Evolutionary conservation across 2,888 invertebrate species (phyloP).

Genomic region (Sphaerophoria rueppellii): DNA sequence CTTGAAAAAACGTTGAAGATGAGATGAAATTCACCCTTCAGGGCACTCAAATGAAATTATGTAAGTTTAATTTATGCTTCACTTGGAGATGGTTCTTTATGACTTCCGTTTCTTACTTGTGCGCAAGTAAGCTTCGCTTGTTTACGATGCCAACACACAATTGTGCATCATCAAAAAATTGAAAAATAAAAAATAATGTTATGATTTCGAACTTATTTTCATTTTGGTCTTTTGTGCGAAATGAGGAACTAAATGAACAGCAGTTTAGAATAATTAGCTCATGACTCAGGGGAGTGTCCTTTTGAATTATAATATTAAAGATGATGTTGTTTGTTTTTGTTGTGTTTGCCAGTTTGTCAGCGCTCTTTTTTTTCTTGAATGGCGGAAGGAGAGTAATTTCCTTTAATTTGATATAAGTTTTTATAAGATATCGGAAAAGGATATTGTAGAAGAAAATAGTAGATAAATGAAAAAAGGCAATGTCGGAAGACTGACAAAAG

Average conservation of each 20-base stretch:
- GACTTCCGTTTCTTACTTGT: background rate
- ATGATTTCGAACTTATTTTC: slow-evolving; percentile 8
- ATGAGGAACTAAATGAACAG: slow-evolving; percentile 12
- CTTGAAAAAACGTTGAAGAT: slow-evolving; percentile 7
- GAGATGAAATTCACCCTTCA: slow-evolving; percentile 12
- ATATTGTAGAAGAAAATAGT: slow-evolving; percentile 1
- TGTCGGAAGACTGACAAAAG: too few species aligned
- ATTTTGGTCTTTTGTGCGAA: background rate
- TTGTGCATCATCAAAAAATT: background rate
- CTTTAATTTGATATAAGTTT: background rate
- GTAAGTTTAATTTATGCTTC: slow-evolving; percentile 21
- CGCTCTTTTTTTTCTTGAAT: background rate
- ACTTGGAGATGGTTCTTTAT: slow-evolving; percentile 24
- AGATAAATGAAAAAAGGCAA: too few species aligned
- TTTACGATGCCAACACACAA: background rate
- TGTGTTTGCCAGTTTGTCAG: background rate
- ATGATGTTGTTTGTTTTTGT: background rate
- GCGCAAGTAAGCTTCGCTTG: background rate
- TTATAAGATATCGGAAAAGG: background rate
- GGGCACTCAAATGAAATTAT: slow-evolving; percentile 32
- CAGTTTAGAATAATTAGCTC: slow-evolving; percentile 24
- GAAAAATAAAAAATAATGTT: background rate
- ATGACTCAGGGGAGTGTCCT: background rate
- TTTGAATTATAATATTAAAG: background rate
- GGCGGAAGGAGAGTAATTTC: slow-evolving; percentile 15